Conservation (phyloP, 2,113 vertebrate genomes). For the Psophia crepitans region DNA sequence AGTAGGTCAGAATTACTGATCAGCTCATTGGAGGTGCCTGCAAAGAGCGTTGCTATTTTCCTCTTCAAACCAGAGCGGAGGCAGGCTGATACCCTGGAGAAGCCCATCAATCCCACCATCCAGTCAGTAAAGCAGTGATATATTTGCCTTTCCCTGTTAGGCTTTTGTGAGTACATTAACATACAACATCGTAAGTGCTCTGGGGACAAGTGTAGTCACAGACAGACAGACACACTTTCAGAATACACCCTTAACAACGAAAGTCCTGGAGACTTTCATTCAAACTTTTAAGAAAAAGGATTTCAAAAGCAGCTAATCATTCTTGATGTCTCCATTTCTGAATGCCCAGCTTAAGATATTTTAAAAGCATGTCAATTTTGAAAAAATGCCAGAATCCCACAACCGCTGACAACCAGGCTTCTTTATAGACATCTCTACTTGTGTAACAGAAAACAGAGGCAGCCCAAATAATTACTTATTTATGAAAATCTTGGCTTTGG, state of each 20-base stretch:
- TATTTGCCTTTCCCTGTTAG: neutral
- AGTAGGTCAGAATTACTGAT: neutral
- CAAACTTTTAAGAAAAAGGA: neutral
- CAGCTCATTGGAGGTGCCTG: neutral
- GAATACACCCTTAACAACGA: slow-evolving; percentile 5
- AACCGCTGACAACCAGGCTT: slow-evolving; percentile 7
- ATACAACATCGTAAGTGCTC: neutral
- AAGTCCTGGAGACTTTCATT: neutral
- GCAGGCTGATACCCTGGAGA: neutral
- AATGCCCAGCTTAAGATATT: slow-evolving; percentile 8
- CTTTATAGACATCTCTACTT: slow-evolving; percentile 25
- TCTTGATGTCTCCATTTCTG: slow-evolving; percentile 11
- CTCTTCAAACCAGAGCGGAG: neutral
- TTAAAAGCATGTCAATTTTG: slow-evolving; percentile 50
- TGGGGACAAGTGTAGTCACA: neutral
- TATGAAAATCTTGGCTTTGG: slow-evolving; percentile 41
- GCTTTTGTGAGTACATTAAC: neutral
- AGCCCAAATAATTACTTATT: slow-evolving; percentile 59
- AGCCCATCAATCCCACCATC: neutral
- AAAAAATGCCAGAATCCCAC: slow-evolving; percentile 44
- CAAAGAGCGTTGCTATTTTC: neutral
- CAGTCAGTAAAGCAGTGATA: neutral
- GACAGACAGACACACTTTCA: neutral
- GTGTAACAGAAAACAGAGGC: slow-evolving; percentile 40
- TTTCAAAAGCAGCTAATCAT: slow-evolving; percentile 9